These are phyloP conservation scores for Drosophila nebulosa DNA, from an alignment of 1,140 invertebrate genomes.

Conservation along the genomic window DNA sequence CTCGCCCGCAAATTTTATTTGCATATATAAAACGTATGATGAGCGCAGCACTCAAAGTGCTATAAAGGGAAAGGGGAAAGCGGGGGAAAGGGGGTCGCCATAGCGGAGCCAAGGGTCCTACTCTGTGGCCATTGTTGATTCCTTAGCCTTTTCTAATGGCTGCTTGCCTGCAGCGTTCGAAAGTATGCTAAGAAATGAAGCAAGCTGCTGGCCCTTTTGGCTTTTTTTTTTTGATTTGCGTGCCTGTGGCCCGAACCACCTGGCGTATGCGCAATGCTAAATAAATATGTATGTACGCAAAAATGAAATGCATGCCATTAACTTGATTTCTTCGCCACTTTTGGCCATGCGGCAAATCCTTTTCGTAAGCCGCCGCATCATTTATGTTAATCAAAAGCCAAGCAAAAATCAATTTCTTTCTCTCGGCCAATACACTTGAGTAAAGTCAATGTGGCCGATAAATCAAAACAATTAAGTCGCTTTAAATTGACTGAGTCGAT, in stretches of 20 bases:
- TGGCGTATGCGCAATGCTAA: conserved; percentile 65
- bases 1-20: conserved; percentile 48
- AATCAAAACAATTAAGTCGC: conserved; percentile 76
- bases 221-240: conserved; percentile 63
- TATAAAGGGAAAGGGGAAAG: too few species aligned
- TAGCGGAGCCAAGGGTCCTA: conserved; percentile 18
- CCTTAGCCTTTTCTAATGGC: conserved; percentile 11
- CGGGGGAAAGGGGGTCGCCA: neutral
- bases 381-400: conserved; percentile 50
- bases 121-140: conserved; percentile 40
- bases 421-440: conserved; percentile 27
- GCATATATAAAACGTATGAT: conserved; percentile 67
- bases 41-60: neutral
- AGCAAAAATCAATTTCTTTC: conserved; percentile 43
- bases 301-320: conserved; percentile 72
- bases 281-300: conserved; percentile 59
- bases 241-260: conserved; percentile 30
- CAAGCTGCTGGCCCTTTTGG: conserved; percentile 44
- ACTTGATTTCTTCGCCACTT: conserved; percentile 61
- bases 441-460: conserved; percentile 39
- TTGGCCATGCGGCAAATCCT: conserved; percentile 17
- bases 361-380: conserved; percentile 20
- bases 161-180: conserved; percentile 34
- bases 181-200: conserved; percentile 73
- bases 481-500: conserved; percentile 62